A percentile compares a stretch with the other conserved stretches of the same genome.
Evolutionary conservation across 1,140 invertebrate species (phyloP).

Genomic region (Drosophila athabasca): DNA sequence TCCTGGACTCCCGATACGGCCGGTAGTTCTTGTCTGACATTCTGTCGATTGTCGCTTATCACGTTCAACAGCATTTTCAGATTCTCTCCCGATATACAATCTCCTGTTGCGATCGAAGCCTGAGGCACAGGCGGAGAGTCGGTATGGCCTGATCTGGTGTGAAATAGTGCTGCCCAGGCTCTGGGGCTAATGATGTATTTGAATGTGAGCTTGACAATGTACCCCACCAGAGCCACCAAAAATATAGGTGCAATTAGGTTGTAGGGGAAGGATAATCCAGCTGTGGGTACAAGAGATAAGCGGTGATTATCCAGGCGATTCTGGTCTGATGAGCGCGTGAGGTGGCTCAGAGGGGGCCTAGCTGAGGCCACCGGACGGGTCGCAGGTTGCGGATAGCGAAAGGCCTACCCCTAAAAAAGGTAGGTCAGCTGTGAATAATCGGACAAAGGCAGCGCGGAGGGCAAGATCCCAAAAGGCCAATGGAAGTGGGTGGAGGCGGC

Average conservation of each 20-base stretch:
- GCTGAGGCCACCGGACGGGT: no score
- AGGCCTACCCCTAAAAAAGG: no score
- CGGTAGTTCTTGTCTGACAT: neutral
- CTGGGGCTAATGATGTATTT: constrained; percentile 72
- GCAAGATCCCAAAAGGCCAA: no score
- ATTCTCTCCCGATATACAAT: constrained; percentile 75
- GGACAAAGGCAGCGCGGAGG: no score
- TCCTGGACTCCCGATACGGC: constrained; percentile 72
- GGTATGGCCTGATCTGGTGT: neutral
- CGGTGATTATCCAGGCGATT: neutral
- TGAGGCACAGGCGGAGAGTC: neutral
- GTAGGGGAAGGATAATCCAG: constrained; percentile 55
- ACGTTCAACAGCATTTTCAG: constrained; percentile 60
- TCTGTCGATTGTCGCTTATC: constrained; percentile 9
- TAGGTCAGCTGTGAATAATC: no score
- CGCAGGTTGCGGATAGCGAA: no score
- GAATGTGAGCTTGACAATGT: constrained; percentile 65
- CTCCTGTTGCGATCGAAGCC: constrained; percentile 8
- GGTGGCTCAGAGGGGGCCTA: no score
- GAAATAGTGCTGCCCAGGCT: constrained; percentile 51
- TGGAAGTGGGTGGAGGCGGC: no score
- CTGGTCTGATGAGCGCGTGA: no score
- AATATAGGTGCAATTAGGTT: constrained; percentile 46
- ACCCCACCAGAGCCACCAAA: constrained; percentile 54
- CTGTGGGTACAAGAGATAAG: constrained; percentile 21